Conservation (phyloP, 2,888 invertebrate genomes). For the Apodemia mormo region DNA sequence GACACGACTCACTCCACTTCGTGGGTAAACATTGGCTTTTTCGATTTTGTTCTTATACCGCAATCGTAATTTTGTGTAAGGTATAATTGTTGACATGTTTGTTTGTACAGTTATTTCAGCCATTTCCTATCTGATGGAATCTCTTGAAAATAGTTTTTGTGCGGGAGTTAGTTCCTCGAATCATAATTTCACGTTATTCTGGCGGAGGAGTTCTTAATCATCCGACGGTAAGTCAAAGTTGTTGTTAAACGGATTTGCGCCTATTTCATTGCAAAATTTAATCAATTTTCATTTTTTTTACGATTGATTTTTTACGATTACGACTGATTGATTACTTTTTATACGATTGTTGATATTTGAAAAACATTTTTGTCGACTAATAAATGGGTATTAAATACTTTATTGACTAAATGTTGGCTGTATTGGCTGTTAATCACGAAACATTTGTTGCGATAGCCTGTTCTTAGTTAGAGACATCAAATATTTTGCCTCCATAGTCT, state of each 20-base stretch:
- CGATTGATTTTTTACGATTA: too few relatives aligned
- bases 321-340: too few relatives aligned
- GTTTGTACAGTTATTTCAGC: not conserved
- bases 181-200: not conserved
- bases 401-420: too few relatives aligned
- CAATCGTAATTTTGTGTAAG: not conserved
- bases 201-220: not conserved
- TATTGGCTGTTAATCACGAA: too few relatives aligned
- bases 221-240: not conserved
- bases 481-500: too few relatives aligned
- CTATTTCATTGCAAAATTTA: too few relatives aligned
- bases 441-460: too few relatives aligned
- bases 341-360: too few relatives aligned
- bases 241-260: not conserved
- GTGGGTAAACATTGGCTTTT: not conserved
- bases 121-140: not conserved
- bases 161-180: not conserved
- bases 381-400: too few relatives aligned
- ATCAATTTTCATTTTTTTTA: too few relatives aligned
- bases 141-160: not conserved
- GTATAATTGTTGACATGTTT: not conserved
- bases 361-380: too few relatives aligned
- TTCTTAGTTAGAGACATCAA: too few relatives aligned
- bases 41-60: not conserved
- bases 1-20: not conserved